Conservation (phyloP, 2,113 vertebrate genomes). For the Cariama cristata region DNA sequence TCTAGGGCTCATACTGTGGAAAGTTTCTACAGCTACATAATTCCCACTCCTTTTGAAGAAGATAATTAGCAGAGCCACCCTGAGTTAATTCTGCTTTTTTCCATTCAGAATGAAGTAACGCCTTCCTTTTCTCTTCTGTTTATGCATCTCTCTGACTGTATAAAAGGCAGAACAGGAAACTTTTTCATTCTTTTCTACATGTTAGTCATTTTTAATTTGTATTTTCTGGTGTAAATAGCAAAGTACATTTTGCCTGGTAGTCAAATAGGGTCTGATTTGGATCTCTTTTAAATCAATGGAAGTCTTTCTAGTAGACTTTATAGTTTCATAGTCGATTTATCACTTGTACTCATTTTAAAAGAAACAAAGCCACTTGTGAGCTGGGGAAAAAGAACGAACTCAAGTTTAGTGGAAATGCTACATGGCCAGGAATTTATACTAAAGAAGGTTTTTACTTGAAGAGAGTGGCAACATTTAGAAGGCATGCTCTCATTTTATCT, state of each 20-base stretch:
- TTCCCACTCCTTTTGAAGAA: background rate
- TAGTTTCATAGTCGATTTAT: background rate
- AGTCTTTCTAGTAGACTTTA: background rate
- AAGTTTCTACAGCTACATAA: background rate
- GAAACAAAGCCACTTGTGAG: background rate
- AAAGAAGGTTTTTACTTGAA: background rate
- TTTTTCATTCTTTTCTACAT: background rate
- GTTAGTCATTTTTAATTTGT: background rate
- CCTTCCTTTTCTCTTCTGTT: background rate
- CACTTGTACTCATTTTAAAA: background rate
- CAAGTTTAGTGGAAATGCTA: background rate
- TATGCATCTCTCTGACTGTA: background rate
- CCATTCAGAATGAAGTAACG: background rate
- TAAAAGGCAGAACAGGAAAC: background rate
- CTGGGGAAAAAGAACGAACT: background rate
- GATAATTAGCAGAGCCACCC: background rate
- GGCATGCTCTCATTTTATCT: background rate
- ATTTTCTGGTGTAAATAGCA: background rate
- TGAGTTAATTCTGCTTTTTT: background rate
- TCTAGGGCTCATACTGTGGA: background rate
- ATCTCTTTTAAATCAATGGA: background rate
- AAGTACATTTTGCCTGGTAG: background rate
- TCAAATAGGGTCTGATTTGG: background rate
- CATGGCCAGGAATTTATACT: background rate
- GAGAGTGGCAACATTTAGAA: background rate